These are phyloP conservation scores for Drosophila lini DNA, from an alignment of 1,140 invertebrate genomes.

Conservation along the genomic window DNA sequence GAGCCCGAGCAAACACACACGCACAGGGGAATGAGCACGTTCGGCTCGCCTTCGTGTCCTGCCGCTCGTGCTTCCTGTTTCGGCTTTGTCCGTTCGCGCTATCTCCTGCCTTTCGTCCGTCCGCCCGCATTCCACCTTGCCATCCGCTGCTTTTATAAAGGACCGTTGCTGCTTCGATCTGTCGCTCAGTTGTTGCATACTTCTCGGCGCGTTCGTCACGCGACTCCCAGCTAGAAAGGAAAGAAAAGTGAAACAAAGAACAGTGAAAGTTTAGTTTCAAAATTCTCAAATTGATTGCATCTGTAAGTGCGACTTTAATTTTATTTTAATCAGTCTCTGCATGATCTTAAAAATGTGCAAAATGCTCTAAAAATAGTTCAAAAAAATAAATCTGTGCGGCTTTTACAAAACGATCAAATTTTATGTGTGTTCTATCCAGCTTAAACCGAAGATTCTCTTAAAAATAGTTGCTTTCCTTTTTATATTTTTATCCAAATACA, in stretches of 20 bases:
- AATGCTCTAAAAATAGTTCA: background rate
- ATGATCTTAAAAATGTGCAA: background rate
- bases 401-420: background rate
- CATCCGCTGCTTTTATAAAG: conserved; percentile 64
- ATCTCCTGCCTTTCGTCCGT: conserved; percentile 6
- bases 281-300: conserved; percentile 5
- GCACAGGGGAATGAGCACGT: background rate
- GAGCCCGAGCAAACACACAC: conserved; percentile 29
- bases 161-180: conserved; percentile 68
- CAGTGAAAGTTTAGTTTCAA: conserved; percentile 31
- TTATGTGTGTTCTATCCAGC: background rate
- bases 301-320: conserved; percentile 19
- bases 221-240: conserved; percentile 14
- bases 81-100: conserved; percentile 34
- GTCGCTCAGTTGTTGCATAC: conserved; percentile 79
- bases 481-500: too few relatives aligned
- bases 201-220: conserved; percentile 69
- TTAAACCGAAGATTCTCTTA: background rate
- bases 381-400: background rate
- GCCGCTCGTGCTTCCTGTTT: conserved; percentile 50
- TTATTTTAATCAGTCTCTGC: background rate
- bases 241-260: conserved; percentile 6
- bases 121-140: background rate
- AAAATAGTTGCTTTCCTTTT: background rate
- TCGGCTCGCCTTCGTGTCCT: conserved; percentile 30